Percentiles rank a stretch among this genome's conserved stretches.
Conservation (phyloP, 2,113 vertebrate genomes). For the Laterallus jamaicensis region DNA sequence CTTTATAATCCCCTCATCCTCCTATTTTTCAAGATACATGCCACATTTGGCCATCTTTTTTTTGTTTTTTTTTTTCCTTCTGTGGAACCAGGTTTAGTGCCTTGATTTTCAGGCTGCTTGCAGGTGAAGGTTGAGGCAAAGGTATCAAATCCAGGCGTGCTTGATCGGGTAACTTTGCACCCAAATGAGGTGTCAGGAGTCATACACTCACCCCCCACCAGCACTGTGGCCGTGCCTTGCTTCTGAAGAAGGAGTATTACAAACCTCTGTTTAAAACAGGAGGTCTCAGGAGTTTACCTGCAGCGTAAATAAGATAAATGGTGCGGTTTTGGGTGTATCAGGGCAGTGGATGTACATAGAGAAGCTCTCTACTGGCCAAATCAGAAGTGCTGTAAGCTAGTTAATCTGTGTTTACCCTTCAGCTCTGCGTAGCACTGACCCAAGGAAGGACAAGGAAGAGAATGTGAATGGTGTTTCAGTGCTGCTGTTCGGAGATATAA, state of each 20-base stretch:
- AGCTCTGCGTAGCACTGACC: not conserved
- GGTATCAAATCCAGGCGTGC: not conserved
- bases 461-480: not conserved
- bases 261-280: not conserved
- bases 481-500: not conserved
- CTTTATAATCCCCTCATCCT: not conserved
- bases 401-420: conserved; percentile 15
- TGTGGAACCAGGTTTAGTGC: not conserved
- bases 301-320: not conserved
- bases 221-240: not conserved
- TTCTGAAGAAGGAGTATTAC: not conserved
- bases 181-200: not conserved
- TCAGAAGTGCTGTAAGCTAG: not conserved
- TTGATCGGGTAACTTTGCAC: not conserved
- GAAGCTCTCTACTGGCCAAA: not conserved
- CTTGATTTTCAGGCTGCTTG: not conserved
- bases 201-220: not conserved
- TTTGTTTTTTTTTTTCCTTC: not conserved
- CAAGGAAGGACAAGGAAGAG: not conserved
- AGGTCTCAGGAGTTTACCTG: not conserved
- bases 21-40: not conserved
- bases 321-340: not conserved
- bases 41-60: not conserved
- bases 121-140: not conserved
- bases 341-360: not conserved